Evolutionary conservation across 2,797 vertebrate genomes (phyloP), one percentile per base, ranked within the genome.

Genomic region (Thunnus albacares): DNA sequence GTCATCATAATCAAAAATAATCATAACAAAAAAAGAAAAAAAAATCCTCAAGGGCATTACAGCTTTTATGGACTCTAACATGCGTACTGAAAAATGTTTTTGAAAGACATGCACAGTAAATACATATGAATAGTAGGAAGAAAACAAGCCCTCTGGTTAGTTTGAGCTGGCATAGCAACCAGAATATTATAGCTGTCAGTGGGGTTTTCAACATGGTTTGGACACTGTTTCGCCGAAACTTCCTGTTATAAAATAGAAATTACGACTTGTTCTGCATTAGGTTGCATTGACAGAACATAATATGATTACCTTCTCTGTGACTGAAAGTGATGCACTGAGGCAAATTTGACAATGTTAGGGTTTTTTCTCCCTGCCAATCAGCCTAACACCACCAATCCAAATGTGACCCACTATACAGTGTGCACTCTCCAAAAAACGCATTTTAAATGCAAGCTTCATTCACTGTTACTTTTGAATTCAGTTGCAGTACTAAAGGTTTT

Each of bases 91-190:
- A 10, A 38, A 38, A 38, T 41, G 17, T 18, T 41, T 35, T n/a
- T 68, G 8, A 26, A 62, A 55, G 52, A 75, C 49, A 18, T 61
- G 3, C 18, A 1, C 18, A 49, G 55, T 13, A 20, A 56, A 52
- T 52, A 45, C 66, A 76, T 35, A 35, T 52, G 24, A 26, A 28
- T 49, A 61, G n/a, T 11, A 58, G 53, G 72, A 28, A 41, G 24
- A 59, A 67, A 43, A 60, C 30, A 43, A 38, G 22, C 28, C 60
- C 75, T 33, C 53, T 58, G 52, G 75, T 71, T 57, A 69, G 41
- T 60, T 30, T 15, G n/a, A 58, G 28, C 12, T 28, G 35, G 43
- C 58, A 55, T 22, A 49, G 33, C 58, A 70, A 15, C 5, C 14
- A 45, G 69, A 33, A 64, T 49, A 62, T 47, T 41, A 51, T 13